A percentile compares a stretch with the other conserved stretches of the same genome.
Conservation (phyloP, 2,113 vertebrate genomes). For the Emydocephalus ijimae region DNA sequence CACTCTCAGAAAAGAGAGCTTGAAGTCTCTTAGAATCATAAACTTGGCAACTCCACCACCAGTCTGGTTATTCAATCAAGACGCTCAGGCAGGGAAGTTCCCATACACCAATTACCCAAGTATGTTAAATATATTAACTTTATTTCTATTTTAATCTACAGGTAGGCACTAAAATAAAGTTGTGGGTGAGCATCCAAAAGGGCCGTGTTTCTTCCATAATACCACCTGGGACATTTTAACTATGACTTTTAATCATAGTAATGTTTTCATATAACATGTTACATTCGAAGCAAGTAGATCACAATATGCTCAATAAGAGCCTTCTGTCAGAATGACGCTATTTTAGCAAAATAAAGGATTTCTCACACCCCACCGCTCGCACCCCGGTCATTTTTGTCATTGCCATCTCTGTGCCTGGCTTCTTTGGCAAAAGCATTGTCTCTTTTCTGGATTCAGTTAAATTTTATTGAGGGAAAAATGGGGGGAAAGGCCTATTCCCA, state of each 20-base stretch:
- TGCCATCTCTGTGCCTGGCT: background rate
- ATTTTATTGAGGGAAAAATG: background rate
- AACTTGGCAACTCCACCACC: background rate
- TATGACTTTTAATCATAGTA: background rate
- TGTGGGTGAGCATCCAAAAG: background rate
- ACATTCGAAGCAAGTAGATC: background rate
- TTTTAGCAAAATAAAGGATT: background rate
- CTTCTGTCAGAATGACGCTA: background rate
- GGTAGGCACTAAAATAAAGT: background rate
- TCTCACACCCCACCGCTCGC: background rate
- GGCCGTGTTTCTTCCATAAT: background rate
- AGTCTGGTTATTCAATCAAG: background rate
- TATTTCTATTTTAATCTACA: background rate
- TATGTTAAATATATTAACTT: background rate
- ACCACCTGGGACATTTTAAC: background rate
- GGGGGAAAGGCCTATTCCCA: constrained; percentile 29
- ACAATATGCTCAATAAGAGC: background rate
- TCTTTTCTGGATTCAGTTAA: constrained; percentile 35
- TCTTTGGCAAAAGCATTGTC: constrained; percentile 8
- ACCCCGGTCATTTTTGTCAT: background rate
- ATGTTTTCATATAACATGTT: background rate
- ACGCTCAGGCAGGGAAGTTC: background rate
- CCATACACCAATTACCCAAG: background rate
- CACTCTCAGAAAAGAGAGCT: background rate
- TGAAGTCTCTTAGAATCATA: background rate